Conservation (phyloP, 2,797 vertebrate genomes). For the Pelochelys cantorii region DNA sequence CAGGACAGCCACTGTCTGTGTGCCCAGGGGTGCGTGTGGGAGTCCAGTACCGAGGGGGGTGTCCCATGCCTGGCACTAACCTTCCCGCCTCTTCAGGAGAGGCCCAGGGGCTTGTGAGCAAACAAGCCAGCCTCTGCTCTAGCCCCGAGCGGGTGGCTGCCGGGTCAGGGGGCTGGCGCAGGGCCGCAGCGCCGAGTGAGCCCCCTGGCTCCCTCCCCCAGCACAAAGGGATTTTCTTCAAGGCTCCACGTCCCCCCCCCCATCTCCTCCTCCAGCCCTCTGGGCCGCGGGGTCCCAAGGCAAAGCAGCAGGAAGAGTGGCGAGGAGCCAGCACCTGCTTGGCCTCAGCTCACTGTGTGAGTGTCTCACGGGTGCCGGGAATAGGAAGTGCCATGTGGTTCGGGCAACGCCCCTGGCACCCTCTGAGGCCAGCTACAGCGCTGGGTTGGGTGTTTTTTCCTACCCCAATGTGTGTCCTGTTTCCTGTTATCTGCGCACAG, state of each 20-base stretch:
- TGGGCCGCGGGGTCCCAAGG: neutral
- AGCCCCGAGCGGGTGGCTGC: no score
- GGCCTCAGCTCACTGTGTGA: neutral
- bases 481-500: slow-evolving; percentile 33
- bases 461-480: neutral
- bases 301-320: neutral
- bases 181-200: rapidly evolving
- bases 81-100: no score
- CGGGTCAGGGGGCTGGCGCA: neutral
- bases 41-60: no score
- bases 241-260: neutral
- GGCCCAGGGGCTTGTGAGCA: no score
- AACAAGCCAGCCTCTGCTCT: neutral
- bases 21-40: no score
- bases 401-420: neutral
- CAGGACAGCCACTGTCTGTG: no score
- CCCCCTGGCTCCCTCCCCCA: neutral
- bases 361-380: rapidly evolving
- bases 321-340: neutral
- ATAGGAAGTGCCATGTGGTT: neutral
- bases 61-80: no score
- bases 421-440: neutral
- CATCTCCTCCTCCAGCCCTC: neutral
- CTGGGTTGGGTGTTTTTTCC: slow-evolving; percentile 26
- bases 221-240: neutral